Conservation (phyloP, 2,888 invertebrate genomes). For the Mystacides longicornis region DNA sequence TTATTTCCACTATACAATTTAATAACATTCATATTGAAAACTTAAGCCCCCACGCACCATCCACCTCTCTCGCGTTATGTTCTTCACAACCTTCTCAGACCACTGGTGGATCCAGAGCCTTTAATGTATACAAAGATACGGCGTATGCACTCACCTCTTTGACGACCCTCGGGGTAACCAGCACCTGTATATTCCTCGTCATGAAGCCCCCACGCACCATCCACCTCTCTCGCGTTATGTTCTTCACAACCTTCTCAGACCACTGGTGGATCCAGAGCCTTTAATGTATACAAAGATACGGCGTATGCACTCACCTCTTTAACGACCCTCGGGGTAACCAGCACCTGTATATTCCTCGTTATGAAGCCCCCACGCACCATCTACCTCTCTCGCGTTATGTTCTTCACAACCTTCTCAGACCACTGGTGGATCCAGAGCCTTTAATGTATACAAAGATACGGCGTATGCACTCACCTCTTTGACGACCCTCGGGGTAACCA, state of each 20-base stretch:
- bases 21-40: too few relatives aligned
- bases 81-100: slow-evolving; percentile 82
- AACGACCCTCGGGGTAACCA: slow-evolving; percentile 87
- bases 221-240: slow-evolving; percentile 66
- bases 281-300: too few relatives aligned
- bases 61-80: slow-evolving; percentile 66
- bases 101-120: slow-evolving; percentile 90
- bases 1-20: too few relatives aligned
- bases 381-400: slow-evolving; percentile 66
- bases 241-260: slow-evolving; percentile 82
- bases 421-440: slow-evolving; percentile 82
- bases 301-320: slow-evolving; percentile 56
- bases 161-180: slow-evolving; percentile 87
- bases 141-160: slow-evolving; percentile 56
- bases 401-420: slow-evolving; percentile 82
- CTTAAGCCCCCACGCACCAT: slow-evolving; percentile 69
- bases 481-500: slow-evolving; percentile 87
- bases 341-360: slow-evolving; percentile 70
- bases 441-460: too few relatives aligned
- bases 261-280: slow-evolving; percentile 90
- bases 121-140: too few relatives aligned
- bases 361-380: slow-evolving; percentile 69
- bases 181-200: slow-evolving; percentile 70
- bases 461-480: slow-evolving; percentile 75
- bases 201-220: slow-evolving; percentile 69